Evolutionary conservation across 64 coral and sea anemone species (phyloP), one percentile per base, ranked within the genome.

Genomic region (Porites australiensis): DNA sequence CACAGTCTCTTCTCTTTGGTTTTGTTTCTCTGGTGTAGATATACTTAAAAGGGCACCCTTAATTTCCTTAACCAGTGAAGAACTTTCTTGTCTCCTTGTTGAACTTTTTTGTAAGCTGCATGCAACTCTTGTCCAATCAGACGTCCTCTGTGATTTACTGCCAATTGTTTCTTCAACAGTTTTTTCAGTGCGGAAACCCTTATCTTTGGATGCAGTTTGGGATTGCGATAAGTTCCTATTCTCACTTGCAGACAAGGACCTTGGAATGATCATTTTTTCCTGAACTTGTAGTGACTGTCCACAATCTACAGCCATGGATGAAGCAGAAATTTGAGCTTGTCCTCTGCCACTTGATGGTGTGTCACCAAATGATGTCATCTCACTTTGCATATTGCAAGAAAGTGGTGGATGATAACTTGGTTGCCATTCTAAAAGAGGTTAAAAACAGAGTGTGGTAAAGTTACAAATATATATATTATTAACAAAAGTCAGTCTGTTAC

Each of bases 371-470:
- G 81, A 84, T 2, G 59, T 49, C 14, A 19, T 50, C 18, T 69
- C 37, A 23, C 63, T 84, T 4, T 84, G 44, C 7, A 51, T 47
- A 18, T 65, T 16, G 8, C 8, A 45, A 10, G 60, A 16, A 16
- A 64, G 79, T 9, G 79, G 60, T 19, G 63, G 44, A 52, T 5
- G 14, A 51, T 52, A 68, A 19, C 47, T 84, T 84, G 63, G 15
- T 46, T 84, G 67, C 81, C 81, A 84, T 69, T 84, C 81, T 84
- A 45, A 76, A 16, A 84, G 16, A 22, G 44, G 19, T 50, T 3
- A 51, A 67, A 57, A 57, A 37, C 27, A 37, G 27, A 37, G 27
- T 37, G 27, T 37, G 27, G 27, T 37, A 37, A 37, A 37, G 27
- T 37, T 37, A 1, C 27, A 37, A n/a, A n/a, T n/a, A 37, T 37